Percentiles rank a stretch among this genome's conserved stretches.
Conservation (phyloP, 2,888 invertebrate species). For the Dolichopus griseipennis region DNA sequence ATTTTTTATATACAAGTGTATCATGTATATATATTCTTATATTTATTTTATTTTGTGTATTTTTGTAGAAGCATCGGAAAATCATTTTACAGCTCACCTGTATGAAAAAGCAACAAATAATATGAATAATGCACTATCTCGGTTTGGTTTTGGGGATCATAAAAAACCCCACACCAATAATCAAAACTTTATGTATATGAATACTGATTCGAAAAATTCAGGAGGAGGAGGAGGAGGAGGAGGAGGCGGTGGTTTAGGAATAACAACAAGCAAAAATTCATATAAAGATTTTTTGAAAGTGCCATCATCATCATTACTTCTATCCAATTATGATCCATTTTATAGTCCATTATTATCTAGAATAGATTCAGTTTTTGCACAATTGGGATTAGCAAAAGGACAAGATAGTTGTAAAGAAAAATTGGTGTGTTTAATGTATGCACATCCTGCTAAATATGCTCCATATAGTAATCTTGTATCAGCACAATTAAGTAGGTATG, state of each 20-base stretch:
- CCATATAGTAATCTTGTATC: constrained; percentile 83
- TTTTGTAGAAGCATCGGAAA: constrained; percentile 41
- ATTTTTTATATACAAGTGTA: too few relatives aligned
- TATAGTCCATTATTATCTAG: constrained; percentile 78
- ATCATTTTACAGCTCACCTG: constrained; percentile 27
- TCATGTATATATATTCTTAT: too few relatives aligned
- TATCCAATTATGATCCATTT: constrained; percentile 83
- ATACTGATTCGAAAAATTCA: neutral
- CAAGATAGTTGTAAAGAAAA: constrained; percentile 70
- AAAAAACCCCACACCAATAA: constrained; percentile 55
- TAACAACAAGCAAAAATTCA: constrained; percentile 48
- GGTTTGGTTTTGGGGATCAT: constrained; percentile 52
- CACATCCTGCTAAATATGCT: constrained; percentile 78
- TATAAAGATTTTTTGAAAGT: constrained; percentile 83
- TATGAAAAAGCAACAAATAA: constrained; percentile 30
- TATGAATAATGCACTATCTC: constrained; percentile 32
- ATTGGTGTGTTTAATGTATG: constrained; percentile 79
- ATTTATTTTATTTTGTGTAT: neutral
- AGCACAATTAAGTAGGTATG: constrained; percentile 75
- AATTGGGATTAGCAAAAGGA: constrained; percentile 56
- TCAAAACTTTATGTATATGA: neutral
- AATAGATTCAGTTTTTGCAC: constrained; percentile 73
- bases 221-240: constrained; percentile 14
- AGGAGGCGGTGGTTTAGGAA: constrained; percentile 27
- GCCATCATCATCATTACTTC: constrained; percentile 68